Evolutionary conservation across 2,113 vertebrate species (phyloP), one percentile per base, ranked within the genome.

Genomic region (Neofelis nebulosa): DNA sequence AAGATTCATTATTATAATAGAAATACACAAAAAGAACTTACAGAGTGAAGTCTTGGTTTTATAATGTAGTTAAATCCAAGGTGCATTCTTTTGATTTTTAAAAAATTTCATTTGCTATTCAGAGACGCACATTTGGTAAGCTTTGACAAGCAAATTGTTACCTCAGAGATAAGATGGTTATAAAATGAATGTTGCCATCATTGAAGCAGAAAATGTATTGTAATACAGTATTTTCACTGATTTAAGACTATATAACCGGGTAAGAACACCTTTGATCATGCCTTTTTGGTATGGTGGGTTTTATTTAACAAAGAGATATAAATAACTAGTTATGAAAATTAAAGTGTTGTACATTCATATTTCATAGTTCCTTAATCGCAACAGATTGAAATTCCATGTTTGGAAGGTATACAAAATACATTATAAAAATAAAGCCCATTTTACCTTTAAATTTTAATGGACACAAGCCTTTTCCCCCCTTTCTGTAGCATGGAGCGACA

Each of bases 251-350:
- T 85, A 25, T 79, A 76, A 33, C 66, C 86, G 38, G 25, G 5
- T 93, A 84, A 91, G 66, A 91, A 33, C 23, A 82, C 5, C 33
- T 96, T 85, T 68, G 41, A 82, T 92, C 31, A 23, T 69, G 55
- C 50, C 25, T 90, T 84, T 87, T 90, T 38, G 41, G 36, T 74
- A 23, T 55, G 33, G 66, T 97, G 31, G 3, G n/a, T 90, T 89
- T 98, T 92, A 91, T 68, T 86, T 93, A 95, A 76, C 27, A 66
- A 90, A 85, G 3, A 38, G 21, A 73, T 76, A 90, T 57, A 93
- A 91, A 84, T 91, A 93, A 92, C 38, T 55, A 83, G 81, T 93
- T 96, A 71, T 66, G 79, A 65, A 95, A 93, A 84, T 69, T 84
- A 52, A 79, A 89, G 48, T 84, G 0, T 85, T 87, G 0, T 85